phyloP scores from a whole-genome alignment of 35 echinoderm and acorn worm genomes.

The Lytechinus pictus region DNA sequence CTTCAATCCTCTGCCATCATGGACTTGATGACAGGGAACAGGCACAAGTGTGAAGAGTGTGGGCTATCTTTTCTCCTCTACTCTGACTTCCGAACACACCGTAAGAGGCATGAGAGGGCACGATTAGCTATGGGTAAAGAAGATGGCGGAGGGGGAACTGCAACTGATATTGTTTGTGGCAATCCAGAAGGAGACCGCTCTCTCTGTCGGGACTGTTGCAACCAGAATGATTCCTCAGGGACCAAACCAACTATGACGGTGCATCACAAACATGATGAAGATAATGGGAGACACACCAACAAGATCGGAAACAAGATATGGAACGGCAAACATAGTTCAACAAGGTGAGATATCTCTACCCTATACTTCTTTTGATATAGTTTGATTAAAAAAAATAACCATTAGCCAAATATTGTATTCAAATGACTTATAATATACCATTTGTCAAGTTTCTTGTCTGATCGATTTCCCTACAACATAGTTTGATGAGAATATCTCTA shows the following conservation, averaged over 20 bases:
- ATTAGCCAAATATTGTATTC: too few relatives aligned
- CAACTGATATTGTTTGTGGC: slow-evolving; percentile 69
- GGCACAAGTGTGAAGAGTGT: slow-evolving; percentile 94
- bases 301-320: slow-evolving; percentile 29
- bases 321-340: slow-evolving; percentile 42
- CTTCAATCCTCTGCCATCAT: slow-evolving; percentile 73
- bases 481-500: too few relatives aligned
- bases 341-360: neutral
- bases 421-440: too few relatives aligned
- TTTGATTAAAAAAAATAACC: too few relatives aligned
- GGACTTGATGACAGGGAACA: slow-evolving; percentile 87
- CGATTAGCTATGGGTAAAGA: slow-evolving; percentile 75
- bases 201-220: slow-evolving; percentile 92
- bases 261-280: slow-evolving; percentile 27
- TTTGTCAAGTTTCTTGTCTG: too few relatives aligned
- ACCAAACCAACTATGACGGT: neutral
- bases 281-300: neutral
- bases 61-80: slow-evolving; percentile 95
- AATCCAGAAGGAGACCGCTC: slow-evolving; percentile 92
- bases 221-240: slow-evolving; percentile 69
- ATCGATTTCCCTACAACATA: too few relatives aligned
- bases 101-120: slow-evolving; percentile 91
- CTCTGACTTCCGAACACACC: slow-evolving; percentile 91
- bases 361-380: neutral
- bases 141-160: slow-evolving; percentile 55